Base-by-base conservation (phyloP, 2,888 invertebrate genomes). In the Drosophila paracracens region DNA sequence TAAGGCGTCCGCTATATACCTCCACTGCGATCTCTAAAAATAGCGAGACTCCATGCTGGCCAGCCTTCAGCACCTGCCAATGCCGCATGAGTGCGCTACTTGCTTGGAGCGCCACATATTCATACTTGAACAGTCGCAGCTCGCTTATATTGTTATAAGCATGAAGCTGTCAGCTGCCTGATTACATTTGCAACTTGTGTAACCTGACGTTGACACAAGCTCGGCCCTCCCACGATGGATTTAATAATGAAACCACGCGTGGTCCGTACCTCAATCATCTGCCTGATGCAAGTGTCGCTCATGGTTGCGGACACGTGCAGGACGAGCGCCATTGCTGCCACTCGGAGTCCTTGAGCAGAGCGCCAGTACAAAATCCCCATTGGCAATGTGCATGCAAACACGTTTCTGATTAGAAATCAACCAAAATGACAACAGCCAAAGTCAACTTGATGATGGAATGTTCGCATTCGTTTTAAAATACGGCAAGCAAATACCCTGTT, bases 351-450 rank as follows among this genome's bases (percentile, higher is more conserved):
- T 50, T 43, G 57, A 52, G 68, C 51, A n/a, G 31, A 29, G 43
- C 21, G 25, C 31, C 46, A 40, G 51, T 35, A 38, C 62, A 48
- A 38, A 56, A 56, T 66, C 58, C 58, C 72, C 63, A 65, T 13
- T 72, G 81, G 60, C 77, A 38, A 52, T 82, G 77, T 60, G 70
- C 81, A 83, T 88, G 88, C 86, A 74, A 86, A 83, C 82, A 83
- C 83, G 83, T 83, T 83, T 83, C 81, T 86, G 86, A 88, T 83
- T 83, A 83, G 74, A 77, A 88, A 83, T 83, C 83, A 83, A 58
- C 83, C 78, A 63, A 78, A 79, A 69, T 78, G 81, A 72, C 81
- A 72, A 64, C 51, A 61, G 33, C 51, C 11, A 65, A 67, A 64
- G 67, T 64, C 58, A 63, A n/a, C 53, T 38, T 21, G 50, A 10